Conservation (phyloP, 2,113 vertebrate species). For the Saccopteryx leptura region DNA sequence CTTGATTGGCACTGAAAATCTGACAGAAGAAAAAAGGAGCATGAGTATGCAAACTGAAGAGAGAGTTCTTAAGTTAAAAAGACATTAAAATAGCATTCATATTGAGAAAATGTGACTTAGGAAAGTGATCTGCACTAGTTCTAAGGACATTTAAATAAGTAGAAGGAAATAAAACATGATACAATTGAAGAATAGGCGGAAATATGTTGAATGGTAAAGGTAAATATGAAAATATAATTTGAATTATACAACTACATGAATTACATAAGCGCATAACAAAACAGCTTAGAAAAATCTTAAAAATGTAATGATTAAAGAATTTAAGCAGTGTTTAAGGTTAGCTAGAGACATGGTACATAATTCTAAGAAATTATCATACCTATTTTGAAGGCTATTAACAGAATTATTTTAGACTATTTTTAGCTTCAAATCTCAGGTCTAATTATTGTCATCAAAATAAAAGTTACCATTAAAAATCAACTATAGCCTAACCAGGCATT, state of each 20-base stretch:
- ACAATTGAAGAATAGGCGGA: not conserved
- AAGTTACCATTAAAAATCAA: not conserved
- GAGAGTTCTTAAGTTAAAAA: not conserved
- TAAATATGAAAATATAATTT: constrained; percentile 29
- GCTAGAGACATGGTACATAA: not conserved
- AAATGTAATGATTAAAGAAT: constrained; percentile 20
- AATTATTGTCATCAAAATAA: constrained; percentile 43
- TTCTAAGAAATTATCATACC: not conserved
- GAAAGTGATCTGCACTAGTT: not conserved
- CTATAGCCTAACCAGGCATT: not conserved
- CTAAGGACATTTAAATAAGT: not conserved
- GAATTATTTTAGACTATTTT: not conserved
- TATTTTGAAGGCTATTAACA: not conserved
- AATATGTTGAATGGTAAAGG: not conserved
- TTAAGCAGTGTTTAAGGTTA: constrained; percentile 15
- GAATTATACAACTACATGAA: constrained; percentile 1
- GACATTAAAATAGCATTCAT: not conserved
- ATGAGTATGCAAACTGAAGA: not conserved
- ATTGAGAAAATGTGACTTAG: not conserved
- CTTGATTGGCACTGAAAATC: not conserved
- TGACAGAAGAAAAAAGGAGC: constrained; percentile 26
- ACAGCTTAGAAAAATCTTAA: constrained; percentile 37
- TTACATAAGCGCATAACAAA: not conserved
- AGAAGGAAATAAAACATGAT: constrained; percentile 22
- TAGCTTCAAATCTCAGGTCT: not conserved